A percentile compares a stretch with the other conserved stretches of the same genome.
These are phyloP conservation scores for Dicroscelio sp. DNA, from an alignment of 2,888 invertebrate species.

Conservation along the genomic window DNA sequence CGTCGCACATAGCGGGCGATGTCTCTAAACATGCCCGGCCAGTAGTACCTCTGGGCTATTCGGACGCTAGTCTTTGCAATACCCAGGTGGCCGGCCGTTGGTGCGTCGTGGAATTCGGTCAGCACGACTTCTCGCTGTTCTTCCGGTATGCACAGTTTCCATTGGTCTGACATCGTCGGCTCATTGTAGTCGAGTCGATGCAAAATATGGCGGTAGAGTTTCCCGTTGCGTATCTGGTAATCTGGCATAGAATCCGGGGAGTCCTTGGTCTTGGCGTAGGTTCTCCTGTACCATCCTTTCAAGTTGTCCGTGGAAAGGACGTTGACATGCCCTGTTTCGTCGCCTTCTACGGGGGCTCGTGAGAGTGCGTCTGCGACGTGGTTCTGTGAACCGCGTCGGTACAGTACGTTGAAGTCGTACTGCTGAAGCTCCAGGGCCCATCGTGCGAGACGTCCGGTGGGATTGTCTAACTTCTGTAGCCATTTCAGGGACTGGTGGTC, in stretches of 20 bases:
- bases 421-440: too few species aligned
- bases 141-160: constrained; percentile 67
- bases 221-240: neutral
- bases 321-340: too few species aligned
- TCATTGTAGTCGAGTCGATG: constrained; percentile 59
- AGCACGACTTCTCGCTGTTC: constrained; percentile 30
- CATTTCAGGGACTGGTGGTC: too few species aligned
- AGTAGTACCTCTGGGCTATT: constrained; percentile 70
- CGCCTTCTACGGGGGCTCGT: too few species aligned
- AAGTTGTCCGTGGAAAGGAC: neutral
- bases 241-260: neutral
- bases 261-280: neutral
- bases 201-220: neutral
- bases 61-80: constrained; percentile 69
- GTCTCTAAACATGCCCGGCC: constrained; percentile 80
- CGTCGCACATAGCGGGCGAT: constrained; percentile 77
- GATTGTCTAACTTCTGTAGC: too few species aligned
- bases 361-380: too few species aligned
- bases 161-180: constrained; percentile 40
- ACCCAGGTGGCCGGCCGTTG: constrained; percentile 79
- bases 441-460: too few species aligned
- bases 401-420: too few species aligned
- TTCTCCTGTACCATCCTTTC: neutral
- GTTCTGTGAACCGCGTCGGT: too few species aligned
- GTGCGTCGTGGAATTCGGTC: constrained; percentile 67